phyloP scores from a whole-genome alignment of 2,113 vertebrate species.

The Boulengerochromis microlepis region DNA sequence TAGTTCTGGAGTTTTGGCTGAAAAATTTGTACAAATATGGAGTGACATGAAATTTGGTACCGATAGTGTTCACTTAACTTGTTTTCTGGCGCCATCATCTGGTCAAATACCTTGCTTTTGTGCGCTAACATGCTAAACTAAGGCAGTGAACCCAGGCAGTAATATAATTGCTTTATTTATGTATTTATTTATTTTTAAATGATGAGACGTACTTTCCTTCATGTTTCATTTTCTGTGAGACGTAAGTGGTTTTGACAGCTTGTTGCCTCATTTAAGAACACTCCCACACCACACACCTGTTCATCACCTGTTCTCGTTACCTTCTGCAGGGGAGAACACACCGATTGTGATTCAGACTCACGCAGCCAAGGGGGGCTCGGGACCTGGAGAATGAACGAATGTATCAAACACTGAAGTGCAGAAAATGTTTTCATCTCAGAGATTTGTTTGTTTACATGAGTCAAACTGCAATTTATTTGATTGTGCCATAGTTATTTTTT shows the following conservation, averaged over 20 bases:
- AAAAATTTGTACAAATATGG: neutral
- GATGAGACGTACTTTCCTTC: neutral
- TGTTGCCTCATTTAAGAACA: neutral
- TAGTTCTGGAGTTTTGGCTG: neutral
- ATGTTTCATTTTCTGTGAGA: neutral
- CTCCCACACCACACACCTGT: neutral
- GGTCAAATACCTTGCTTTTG: neutral
- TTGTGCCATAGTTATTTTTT: conserved; percentile 3
- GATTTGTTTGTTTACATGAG: neutral
- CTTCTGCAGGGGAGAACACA: conserved; percentile 36
- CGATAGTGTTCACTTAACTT: neutral
- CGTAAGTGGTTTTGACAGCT: neutral
- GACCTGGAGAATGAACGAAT: neutral
- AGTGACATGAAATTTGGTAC: neutral
- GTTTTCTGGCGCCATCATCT: accelerated
- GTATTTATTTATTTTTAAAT: neutral
- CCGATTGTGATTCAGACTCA: conserved; percentile 47
- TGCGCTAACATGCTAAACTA: neutral
- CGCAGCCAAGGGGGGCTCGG: neutral
- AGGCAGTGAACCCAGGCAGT: neutral
- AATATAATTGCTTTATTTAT: neutral
- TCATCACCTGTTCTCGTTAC: neutral
- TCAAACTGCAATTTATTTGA: neutral
- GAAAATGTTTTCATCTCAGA: neutral
- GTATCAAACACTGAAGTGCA: neutral